phyloP scores from a whole-genome alignment of 2,797 vertebrate species.

The Malacoraja senta region DNA sequence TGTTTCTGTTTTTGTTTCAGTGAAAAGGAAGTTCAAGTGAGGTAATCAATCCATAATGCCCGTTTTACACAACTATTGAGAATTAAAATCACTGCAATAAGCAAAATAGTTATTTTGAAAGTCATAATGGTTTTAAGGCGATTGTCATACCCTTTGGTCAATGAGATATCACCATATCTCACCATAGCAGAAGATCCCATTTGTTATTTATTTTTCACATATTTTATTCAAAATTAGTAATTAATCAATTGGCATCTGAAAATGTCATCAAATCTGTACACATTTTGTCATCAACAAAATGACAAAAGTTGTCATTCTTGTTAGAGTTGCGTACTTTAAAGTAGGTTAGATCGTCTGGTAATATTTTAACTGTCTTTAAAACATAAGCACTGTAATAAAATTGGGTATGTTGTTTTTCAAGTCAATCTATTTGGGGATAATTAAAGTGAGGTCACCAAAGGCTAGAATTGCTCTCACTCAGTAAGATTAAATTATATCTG shows the following conservation, averaged over 20 bases:
- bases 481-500: not conserved
- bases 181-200: not conserved
- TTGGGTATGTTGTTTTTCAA: not conserved
- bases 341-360: not conserved
- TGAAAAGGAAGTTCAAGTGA: not conserved
- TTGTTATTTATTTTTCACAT: not conserved
- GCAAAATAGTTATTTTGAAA: not conserved
- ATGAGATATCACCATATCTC: not conserved
- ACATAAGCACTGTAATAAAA: not conserved
- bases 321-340: not conserved
- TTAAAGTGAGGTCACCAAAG: not conserved
- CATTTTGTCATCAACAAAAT: not conserved
- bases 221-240: not conserved
- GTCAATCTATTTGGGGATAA: not conserved
- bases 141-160: not conserved
- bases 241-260: not conserved
- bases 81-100: not conserved
- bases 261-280: not conserved
- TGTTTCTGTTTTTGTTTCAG: not conserved
- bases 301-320: not conserved
- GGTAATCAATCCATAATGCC: not conserved
- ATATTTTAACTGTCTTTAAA: not conserved
- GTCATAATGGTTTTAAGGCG: not conserved
- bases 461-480: not conserved
- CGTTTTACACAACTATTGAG: not conserved